Evolutionary conservation across 2,888 invertebrate genomes (phyloP).

Genomic region (Cyclophora albipunctata): DNA sequence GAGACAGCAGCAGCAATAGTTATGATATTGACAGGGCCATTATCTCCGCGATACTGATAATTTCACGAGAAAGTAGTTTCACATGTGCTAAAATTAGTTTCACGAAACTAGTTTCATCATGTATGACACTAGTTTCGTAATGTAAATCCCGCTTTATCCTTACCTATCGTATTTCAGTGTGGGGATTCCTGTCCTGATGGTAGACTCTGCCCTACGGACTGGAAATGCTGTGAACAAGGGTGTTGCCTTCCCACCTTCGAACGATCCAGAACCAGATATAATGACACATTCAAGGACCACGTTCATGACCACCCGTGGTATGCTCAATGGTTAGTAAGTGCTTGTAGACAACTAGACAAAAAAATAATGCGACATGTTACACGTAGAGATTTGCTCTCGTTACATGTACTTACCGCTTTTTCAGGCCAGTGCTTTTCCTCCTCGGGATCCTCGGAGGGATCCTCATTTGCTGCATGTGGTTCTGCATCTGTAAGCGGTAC

Average conservation of each 20-base stretch:
- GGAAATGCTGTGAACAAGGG: constrained; percentile 84
- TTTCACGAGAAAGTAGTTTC: too few species aligned
- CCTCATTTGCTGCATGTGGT: constrained; percentile 81
- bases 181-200: constrained; percentile 70
- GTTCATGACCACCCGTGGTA: constrained; percentile 44
- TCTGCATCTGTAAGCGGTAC: constrained; percentile 37
- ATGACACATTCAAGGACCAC: constrained; percentile 36
- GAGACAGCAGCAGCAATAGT: too few species aligned
- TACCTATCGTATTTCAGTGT: not conserved
- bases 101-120: too few species aligned
- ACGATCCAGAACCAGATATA: constrained; percentile 50
- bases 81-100: too few species aligned
- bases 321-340: constrained; percentile 46
- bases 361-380: too few species aligned
- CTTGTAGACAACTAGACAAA: too few species aligned
- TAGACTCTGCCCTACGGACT: constrained; percentile 81
- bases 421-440: constrained; percentile 80
- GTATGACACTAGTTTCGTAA: too few species aligned
- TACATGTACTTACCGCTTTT: too few species aligned
- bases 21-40: too few species aligned
- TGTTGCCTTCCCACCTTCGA: constrained; percentile 74
- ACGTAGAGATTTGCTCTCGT: too few species aligned
- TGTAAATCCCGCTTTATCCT: too few species aligned
- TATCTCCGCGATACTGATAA: too few species aligned
- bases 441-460: constrained; percentile 80